These are phyloP conservation scores for Laupala kohalensis DNA, from an alignment of 1,140 invertebrate species.

Conservation along the genomic window DNA sequence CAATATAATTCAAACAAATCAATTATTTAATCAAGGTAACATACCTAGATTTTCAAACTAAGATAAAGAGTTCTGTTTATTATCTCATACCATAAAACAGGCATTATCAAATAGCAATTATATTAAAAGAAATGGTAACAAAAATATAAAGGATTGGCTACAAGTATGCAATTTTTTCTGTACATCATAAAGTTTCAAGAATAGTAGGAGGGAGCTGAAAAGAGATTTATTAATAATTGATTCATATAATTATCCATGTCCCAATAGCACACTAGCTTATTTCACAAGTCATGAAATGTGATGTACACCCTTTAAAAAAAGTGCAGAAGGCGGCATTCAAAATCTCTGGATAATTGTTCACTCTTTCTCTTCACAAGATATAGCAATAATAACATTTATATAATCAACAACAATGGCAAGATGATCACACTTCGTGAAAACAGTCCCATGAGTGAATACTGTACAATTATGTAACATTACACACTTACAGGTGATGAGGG, in stretches of 20 bases:
- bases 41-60: too few species aligned
- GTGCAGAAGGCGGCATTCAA: background rate
- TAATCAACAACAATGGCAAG: conserved; percentile 13
- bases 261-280: background rate
- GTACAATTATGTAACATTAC: conserved; percentile 12
- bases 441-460: conserved; percentile 11
- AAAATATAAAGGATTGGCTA: background rate
- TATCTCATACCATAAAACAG: background rate
- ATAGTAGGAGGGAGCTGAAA: background rate
- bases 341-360: background rate
- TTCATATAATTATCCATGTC: background rate
- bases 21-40: too few species aligned
- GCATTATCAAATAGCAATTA: background rate
- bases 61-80: too few species aligned
- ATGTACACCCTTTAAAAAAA: background rate
- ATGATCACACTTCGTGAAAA: conserved; percentile 12
- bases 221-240: background rate
- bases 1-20: too few species aligned
- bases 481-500: conserved; percentile 7
- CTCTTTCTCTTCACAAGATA: conserved; percentile 8
- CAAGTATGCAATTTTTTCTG: background rate
- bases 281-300: background rate
- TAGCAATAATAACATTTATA: conserved; percentile 12
- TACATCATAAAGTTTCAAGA: background rate
- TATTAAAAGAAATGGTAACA: background rate